A percentile compares a stretch with the other conserved stretches of the same genome.
Evolutionary conservation across 2,797 vertebrate species (phyloP).

Genomic region (Cryptoblepharus egeriae): DNA sequence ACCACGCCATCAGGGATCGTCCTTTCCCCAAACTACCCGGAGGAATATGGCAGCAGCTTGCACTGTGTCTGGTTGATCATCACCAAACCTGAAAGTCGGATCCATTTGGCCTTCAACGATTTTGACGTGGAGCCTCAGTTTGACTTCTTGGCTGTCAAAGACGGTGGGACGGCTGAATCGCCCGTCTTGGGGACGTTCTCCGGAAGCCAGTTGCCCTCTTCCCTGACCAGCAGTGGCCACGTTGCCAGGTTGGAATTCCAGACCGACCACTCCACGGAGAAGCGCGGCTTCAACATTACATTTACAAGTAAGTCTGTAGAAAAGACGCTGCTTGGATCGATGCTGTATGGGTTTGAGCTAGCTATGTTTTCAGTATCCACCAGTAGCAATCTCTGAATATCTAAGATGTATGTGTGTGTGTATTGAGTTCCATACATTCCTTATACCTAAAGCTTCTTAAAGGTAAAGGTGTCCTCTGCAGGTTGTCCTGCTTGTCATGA

Average conservation of each 20-base stretch:
- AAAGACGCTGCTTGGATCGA: neutral
- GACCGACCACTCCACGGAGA: constrained; percentile 96
- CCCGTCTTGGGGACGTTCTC: constrained; percentile 96
- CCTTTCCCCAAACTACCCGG: constrained; percentile 96
- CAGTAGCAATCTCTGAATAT: neutral
- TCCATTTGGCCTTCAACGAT: constrained; percentile 98
- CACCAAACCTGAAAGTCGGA: constrained; percentile 91
- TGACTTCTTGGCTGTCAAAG: constrained; percentile 96
- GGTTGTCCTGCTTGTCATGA: too few relatives aligned
- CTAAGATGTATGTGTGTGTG: neutral
- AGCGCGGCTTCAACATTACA: constrained; percentile 97
- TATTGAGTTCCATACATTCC: neutral
- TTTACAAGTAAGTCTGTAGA: constrained; percentile 91
- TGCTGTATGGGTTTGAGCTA: neutral
- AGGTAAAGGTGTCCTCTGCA: too few relatives aligned
- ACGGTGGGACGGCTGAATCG: constrained; percentile 93
- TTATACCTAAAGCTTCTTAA: neutral
- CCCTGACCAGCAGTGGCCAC: constrained; percentile 95
- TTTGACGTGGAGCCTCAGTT: constrained; percentile 99
- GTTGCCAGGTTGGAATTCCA: constrained; percentile 95
- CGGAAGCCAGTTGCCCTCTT: constrained; percentile 89
- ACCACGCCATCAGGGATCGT: constrained; percentile 93
- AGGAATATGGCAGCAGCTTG: constrained; percentile 97
- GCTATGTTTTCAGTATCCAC: neutral
- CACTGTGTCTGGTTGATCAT: constrained; percentile 99